Evolutionary conservation across 1,140 invertebrate species (phyloP), one percentile per base, ranked within the genome.

Genomic region (Chionoecetes opilio): DNA sequence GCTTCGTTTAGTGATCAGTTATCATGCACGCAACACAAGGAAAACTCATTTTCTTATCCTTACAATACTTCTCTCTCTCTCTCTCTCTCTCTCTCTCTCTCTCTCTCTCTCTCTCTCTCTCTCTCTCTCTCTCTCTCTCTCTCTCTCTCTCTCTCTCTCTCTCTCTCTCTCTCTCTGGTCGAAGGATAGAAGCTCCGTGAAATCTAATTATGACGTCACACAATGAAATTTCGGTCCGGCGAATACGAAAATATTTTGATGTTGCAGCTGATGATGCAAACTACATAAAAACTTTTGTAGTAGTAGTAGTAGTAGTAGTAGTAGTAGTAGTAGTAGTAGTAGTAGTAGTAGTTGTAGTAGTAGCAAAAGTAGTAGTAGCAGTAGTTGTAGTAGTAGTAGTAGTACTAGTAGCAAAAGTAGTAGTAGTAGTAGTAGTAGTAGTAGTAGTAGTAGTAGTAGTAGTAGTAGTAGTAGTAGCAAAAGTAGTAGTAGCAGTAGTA

Each of bases 81-180:
- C n/a, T n/a, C n/a, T n/a, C n/a, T n/a, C n/a, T n/a, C n/a, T n/a
- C n/a, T n/a, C n/a, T n/a, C n/a, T n/a, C n/a, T n/a, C n/a, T n/a
- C n/a, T n/a, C n/a, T n/a, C 63, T 75, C 63, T 34, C 82, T 29
- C 32, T 84, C n/a, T 34, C n/a, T 84, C 82, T 84, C 82, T n/a
- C 82, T 85, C 82, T 85, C 82, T 85, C 82, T 85, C 82, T 85
- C 82, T 85, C 82, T 85, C 82, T 85, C 82, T 85, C 82, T 85
- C 82, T 85, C 82, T 85, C 82, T 85, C 82, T 85, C 82, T 85
- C 82, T 85, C 82, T 85, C 82, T 85, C 82, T 85, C 82, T 85
- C 82, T 85, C 82, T 85, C 82, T 85, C 82, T 85, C 82, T 85
- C 21, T 26, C 82, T 75, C 63, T 75, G 14, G 14, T n/a, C n/a